Base-by-base conservation (phyloP, 2,113 vertebrate species). In the Phoxinus phoxinus region DNA sequence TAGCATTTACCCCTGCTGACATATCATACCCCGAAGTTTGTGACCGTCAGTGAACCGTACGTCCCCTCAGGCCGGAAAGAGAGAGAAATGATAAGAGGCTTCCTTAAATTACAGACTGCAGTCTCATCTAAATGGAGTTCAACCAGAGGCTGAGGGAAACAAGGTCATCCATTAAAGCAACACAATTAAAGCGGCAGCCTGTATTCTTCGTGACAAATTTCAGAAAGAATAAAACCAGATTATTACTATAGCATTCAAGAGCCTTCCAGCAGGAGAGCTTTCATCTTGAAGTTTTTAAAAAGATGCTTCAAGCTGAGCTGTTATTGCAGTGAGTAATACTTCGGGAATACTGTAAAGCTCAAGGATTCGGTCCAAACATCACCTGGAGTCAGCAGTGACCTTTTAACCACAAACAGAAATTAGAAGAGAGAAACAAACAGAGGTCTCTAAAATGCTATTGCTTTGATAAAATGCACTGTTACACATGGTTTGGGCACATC, bases 71-170 rank as follows among this genome's bases (percentile, higher is more conserved):
- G 93, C 87, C 84, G 88, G 90, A 86, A 90, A 89, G 78, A 92
- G 90, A 90, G 92, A 84, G 91, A 91, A 91, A 91, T 85, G 91
- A 93, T 92, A 91, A 93, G 92, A 92, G 91, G 89, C 89, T 91
- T 90, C 90, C 90, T 90, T 87, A 94, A 94, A 95, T 94, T 93
- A 95, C 93, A 94, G 93, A 91, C 90, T 92, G 71, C 89, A 78
- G 89, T 83, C 91, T 74, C 86, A 88, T n/a, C 89, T 91, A 92
- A 92, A 93, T 93, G 91, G 91, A 93, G 94, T 94, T 94, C 93
- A 93, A 87, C 87, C 89, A 86, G 37, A 90, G 93, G 93, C 90
- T 92, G 93, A 90, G 90, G 90, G 89, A 93, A 92, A 89, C 90
- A 87, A 93, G 91, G 91, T 93, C 91, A 87, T 69, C 73, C 86